These are phyloP conservation scores for Pterostichus madidus DNA, from an alignment of 2,888 invertebrate species.

Conservation along the genomic window DNA sequence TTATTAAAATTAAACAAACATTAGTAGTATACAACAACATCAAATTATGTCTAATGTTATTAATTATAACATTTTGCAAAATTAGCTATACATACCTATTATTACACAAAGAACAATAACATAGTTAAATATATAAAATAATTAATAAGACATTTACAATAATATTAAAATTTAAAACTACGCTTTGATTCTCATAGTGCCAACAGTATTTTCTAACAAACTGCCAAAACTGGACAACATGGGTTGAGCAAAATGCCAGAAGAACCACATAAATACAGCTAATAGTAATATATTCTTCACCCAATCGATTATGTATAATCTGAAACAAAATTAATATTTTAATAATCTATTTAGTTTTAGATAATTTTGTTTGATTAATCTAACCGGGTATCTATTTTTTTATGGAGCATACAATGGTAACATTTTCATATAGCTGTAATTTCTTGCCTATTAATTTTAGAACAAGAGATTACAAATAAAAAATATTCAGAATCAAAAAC, in stretches of 20 bases:
- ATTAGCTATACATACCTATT: neutral
- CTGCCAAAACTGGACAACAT: conserved; percentile 44
- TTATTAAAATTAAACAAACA: conserved; percentile 24
- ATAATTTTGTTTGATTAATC: no score
- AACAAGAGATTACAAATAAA: no score
- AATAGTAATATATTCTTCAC: conserved; percentile 72
- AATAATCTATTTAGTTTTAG: no score
- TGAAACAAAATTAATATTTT: conserved; percentile 70
- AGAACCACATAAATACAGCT: conserved; percentile 71
- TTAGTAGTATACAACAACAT: conserved; percentile 6
- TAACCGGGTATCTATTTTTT: no score
- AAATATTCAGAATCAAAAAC: no score
- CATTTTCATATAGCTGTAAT: no score
- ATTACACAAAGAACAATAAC: no score
- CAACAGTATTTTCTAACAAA: conserved; percentile 43
- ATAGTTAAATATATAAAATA: conserved; percentile 21
- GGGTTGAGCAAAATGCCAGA: conserved; percentile 61
- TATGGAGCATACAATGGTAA: no score
- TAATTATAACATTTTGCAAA: neutral
- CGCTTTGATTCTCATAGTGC: conserved; percentile 27
- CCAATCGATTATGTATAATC: conserved; percentile 75
- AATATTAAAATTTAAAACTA: neutral
- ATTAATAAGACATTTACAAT: neutral
- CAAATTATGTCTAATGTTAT: conserved; percentile 11
- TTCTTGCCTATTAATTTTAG: no score